Conservation (phyloP, 2,888 invertebrate genomes). For the Hymenopus coronatus region DNA sequence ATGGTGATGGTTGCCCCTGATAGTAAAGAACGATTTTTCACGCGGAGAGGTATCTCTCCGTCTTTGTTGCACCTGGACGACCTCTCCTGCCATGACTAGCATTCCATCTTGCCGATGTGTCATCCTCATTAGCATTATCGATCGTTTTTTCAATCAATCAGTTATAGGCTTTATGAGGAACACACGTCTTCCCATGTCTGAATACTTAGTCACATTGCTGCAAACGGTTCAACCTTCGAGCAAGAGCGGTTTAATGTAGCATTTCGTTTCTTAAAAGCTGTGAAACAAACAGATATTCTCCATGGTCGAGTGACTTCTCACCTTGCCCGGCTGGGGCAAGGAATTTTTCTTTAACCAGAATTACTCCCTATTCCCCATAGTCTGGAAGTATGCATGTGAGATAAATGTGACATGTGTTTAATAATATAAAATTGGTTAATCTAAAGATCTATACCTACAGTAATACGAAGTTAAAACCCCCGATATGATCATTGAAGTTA, state of each 20-base stretch:
- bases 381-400: no score
- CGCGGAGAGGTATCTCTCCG: not conserved
- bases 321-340: no score
- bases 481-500: no score
- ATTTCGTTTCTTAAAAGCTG: no score
- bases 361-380: no score
- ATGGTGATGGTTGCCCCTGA: not conserved
- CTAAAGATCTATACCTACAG: no score
- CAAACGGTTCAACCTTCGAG: not conserved
- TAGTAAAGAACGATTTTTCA: not conserved
- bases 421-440: no score
- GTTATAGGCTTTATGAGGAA: slow-evolving; percentile 17
- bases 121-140: slow-evolving; percentile 33
- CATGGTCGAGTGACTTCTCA: no score
- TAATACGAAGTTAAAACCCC: no score
- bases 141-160: slow-evolving; percentile 32
- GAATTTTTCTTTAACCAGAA: no score
- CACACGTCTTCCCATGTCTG: slow-evolving; percentile 2
- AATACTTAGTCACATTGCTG: not conserved
- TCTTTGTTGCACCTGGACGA: not conserved
- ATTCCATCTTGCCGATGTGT: slow-evolving; percentile 24
- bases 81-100: slow-evolving; percentile 11
- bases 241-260: not conserved
- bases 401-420: no score
- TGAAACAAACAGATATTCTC: no score